Evolutionary conservation across 2,113 vertebrate species (phyloP), one percentile per base, ranked within the genome.

Genomic region (Nicator chloris): DNA sequence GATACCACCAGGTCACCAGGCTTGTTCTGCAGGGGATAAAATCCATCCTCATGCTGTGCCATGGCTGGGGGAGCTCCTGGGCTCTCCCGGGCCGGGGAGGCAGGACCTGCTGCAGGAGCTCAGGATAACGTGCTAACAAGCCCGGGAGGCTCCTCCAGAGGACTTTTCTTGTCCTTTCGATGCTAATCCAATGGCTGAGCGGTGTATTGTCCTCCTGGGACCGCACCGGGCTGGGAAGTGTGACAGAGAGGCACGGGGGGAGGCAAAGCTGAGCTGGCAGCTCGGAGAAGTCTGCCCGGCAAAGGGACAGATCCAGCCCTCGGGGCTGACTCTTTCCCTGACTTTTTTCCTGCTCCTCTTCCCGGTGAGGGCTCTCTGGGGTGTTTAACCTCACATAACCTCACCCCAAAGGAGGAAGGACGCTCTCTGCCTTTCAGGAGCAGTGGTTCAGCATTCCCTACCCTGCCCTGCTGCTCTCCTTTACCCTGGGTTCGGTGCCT

Each of bases 41-140:
- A 56, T 15, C 69, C 45, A 30, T 6, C 15, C 65, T 37, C n/a
- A 30, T 12, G 47, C n/a, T 1, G 13, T 4, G 28, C 49, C 57
- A 6, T 39, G 80, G 11, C 37, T 28, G 54, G 13, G 45, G 26
- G 6, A 19, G 13, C 35, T 69, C 8, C 40, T 11, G 45, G 61
- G 4, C 40, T 18, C 35, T 1, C 37, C 13, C 1, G 0, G 0
- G 5, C 39, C 22, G 7, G 54, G 39, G 13, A 45, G 63, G 59
- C 73, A 57, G 72, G 24, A 0, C 51, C n/a, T 27, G 50, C 56
- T 22, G 82, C 47, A 33, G 77, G 49, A 26, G 35, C 56, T 60
- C 27, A 4, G 23, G 3, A 11, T 24, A 76, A 79, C 0, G 1
- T 3, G n/a, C 26, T 72, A 7, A 77, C 18, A 19, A 61, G 45